Base-by-base conservation (phyloP, 2,888 invertebrate genomes). In the Neuroscelio doddi region DNA sequence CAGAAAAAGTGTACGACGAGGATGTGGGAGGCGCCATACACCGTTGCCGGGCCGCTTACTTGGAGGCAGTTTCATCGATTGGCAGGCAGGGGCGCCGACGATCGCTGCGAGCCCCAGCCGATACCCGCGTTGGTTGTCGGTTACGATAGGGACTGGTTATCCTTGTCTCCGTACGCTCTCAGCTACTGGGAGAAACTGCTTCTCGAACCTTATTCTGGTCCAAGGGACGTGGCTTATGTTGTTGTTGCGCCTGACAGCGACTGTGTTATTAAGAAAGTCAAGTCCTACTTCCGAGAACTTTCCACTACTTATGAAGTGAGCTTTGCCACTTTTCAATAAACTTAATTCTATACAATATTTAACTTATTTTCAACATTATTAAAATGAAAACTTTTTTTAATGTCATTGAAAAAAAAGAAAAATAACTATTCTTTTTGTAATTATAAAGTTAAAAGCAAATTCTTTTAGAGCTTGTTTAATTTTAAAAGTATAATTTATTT, bases 21-120 rank as follows among this genome's bases (percentile, higher is more conserved):
- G 71, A 89, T 96, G 86, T 97, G 97, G 94, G 97, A 98, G 85
- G 95, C 96, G 50, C 93, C 93, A 0, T 91, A 93, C 74, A 93
- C 92, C 0, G 96, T 99, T 34, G 93, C 95, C 69, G 99, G 99
- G 0, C 98, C 98, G 24, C 89, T 99, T 9, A 99, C 98, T 1
- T 99, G 98, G 98, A 90, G 97, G 50, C 96, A 98, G 85, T 98
- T 99, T 86, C 98, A 97, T 87, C 90, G 96, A 61, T 88, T 98
- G 63, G 97, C 97, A 32, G 97, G 97, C 5, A 89, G 97, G 81
- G 96, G 96, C 52, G 95, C 96, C 53, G 95, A 95, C 82, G 97
- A 97, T 83, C 93, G 96, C 68, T 97, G 96, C 86, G 97, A 97
- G 82, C 97, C 98, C 27, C 98, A 98, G 85, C 97, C 98, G 0